Evolutionary conservation across 37 sponge, comb jelly and placozoan genomes (phyloP), one percentile per base, ranked within the genome.

Genomic region (Bolinopsis microptera): DNA sequence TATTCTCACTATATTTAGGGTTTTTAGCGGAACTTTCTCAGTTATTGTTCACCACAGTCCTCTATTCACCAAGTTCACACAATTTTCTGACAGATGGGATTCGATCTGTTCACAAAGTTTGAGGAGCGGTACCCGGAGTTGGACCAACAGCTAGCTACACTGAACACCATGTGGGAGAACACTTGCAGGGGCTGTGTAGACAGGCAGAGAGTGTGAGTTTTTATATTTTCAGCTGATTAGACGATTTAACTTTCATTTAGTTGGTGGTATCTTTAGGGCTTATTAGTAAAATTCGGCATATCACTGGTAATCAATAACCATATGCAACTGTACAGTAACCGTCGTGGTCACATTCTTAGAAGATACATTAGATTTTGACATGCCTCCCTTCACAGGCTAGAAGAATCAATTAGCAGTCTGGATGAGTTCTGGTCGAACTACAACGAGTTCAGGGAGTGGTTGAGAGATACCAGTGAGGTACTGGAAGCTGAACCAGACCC

Each of bases 361-460:
- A n/a, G n/a, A n/a, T n/a, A n/a, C n/a, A n/a, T n/a, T n/a, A n/a
- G n/a, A n/a, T n/a, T n/a, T n/a, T n/a, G n/a, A n/a, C n/a, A n/a
- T n/a, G n/a, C n/a, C n/a, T n/a, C n/a, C n/a, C 61, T 13, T 13
- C 61, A 1, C 90, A 86, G 90, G 61, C 26, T 86, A 48, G 90
- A 86, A 41, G 90, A 86, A 3, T 41, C 61, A 2, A 86, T 86
- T 9, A 28, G 35, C 30, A 86, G 90, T 41, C 28, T 86, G 90
- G 90, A 86, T 5, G 90, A 86, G 25, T 86, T 86, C 90, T 86
- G 90, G 90, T 86, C 90, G 13, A 39, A 86, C 90, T 86, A 86
- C 61, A 86, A 86, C 61, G 36, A 86, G 61, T 86, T 86, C 61
- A 24, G 90, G n/a, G 90, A 41, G 0, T 86, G 90, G 90, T n/a